Evolutionary conservation across 1,140 invertebrate species (phyloP), one percentile per base, ranked within the genome.

Genomic region (Drosophila pallidifrons): DNA sequence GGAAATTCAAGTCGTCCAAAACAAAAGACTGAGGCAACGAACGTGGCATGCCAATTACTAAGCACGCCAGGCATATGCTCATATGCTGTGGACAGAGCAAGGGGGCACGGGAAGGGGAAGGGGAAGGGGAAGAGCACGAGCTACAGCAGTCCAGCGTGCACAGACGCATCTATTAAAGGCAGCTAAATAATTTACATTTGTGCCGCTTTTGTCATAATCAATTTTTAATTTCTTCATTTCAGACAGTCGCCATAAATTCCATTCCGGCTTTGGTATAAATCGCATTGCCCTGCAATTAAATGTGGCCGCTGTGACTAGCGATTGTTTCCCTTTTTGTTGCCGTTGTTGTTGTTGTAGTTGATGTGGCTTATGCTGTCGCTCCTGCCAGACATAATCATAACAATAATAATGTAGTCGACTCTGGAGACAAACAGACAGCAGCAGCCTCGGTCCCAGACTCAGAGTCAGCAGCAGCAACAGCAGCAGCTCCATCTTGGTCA

Each of bases 141-240:
- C 32, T 45, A 15, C 38, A 20, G 49, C 16, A 61, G 59, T 7
- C 3, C 28, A 32, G 20, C 13, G 32, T 11, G 3, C 7, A 63
- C 16, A 69, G 45, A 45, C 55, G 55, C 66, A 67, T 75, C 66
- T 75, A 69, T 75, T 75, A 66, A 46, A 79, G 73, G 60, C 74
- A 58, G 71, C 65, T 81, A 88, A 88, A 78, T 82, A 88, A 88
- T 89, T 85, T 79, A 68, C 86, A 81, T 89, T 68, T 88, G 78
- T 77, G 68, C 68, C 70, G 85, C 61, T 81, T 88, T 85, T 81
- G 85, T 89, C 85, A 88, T 83, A 88, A 88, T 88, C 85, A 88
- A 88, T 88, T 88, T 88, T 88, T 89, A 88, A 88, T 88, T 89
- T 88, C 85, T 88, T 89, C 85, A 90, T 90, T 91, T 77, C 77